Evolutionary conservation across 1,140 invertebrate species (phyloP).

Genomic region (Tribolium castaneum): DNA sequence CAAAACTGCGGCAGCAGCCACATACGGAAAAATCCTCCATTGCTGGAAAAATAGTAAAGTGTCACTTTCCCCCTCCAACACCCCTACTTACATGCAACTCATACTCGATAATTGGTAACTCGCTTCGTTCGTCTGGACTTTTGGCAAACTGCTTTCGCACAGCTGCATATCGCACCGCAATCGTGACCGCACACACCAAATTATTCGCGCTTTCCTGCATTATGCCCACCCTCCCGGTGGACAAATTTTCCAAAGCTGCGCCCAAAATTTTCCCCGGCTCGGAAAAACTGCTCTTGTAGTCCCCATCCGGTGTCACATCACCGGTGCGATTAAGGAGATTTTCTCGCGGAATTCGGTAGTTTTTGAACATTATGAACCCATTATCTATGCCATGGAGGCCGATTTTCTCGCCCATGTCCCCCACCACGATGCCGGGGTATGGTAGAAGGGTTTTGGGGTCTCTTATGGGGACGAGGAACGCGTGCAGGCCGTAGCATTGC

Average conservation of each 20-base stretch:
- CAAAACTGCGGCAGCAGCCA: conserved; percentile 85
- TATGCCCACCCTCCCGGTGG: conserved; percentile 82
- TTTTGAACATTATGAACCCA: conserved; percentile 90
- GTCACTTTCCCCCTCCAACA: no score
- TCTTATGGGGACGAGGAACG: conserved; percentile 85
- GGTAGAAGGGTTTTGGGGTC: conserved; percentile 79
- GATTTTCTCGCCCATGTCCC: conserved; percentile 91
- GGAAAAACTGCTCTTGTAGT: conserved; percentile 83
- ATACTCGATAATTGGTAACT: conserved; percentile 91
- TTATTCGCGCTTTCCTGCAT: conserved; percentile 81
- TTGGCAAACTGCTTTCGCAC: conserved; percentile 90
- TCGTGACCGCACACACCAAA: conserved; percentile 80
- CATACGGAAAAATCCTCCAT: conserved; percentile 90
- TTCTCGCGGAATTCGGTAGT: conserved; percentile 86
- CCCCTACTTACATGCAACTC: conserved; percentile 78
- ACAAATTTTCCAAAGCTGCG: conserved; percentile 86
- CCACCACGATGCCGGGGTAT: conserved; percentile 76
- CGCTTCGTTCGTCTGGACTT: conserved; percentile 66
- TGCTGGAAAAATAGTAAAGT: conserved; percentile 71
- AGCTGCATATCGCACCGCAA: conserved; percentile 91
- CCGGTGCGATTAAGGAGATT: conserved; percentile 90
- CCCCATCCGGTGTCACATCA: conserved; percentile 86
- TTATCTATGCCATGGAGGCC: conserved; percentile 92
- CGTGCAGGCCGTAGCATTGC: conserved; percentile 86
- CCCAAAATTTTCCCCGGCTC: conserved; percentile 83